Evolutionary conservation across 2,888 invertebrate genomes (phyloP).

Genomic region (Heliconius ethilla): DNA sequence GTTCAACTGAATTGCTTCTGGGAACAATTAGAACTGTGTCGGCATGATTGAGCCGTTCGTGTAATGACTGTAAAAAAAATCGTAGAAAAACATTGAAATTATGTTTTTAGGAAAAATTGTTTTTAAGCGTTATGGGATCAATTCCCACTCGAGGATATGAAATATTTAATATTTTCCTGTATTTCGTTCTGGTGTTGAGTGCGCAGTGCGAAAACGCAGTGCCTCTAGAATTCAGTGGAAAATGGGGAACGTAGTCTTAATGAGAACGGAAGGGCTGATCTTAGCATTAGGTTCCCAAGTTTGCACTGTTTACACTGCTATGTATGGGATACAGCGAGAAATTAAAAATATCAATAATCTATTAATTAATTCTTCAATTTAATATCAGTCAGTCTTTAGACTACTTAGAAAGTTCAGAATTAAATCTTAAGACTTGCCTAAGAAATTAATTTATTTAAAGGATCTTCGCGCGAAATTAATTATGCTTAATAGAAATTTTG

Average conservation of each 20-base stretch:
- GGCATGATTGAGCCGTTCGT: not conserved
- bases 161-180: too few species aligned
- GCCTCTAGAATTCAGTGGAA: not conserved
- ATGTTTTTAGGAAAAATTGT: not conserved
- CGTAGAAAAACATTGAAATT: not conserved
- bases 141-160: too few species aligned
- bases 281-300: too few species aligned
- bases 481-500: not conserved
- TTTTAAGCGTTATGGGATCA: not conserved
- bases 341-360: too few species aligned
- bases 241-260: too few species aligned
- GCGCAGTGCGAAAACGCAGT: too few species aligned
- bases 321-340: too few species aligned
- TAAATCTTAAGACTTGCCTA: slow-evolving; percentile 7
- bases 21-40: slow-evolving; percentile 1
- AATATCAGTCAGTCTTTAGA: not conserved
- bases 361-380: not conserved
- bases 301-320: not conserved
- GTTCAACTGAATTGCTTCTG: slow-evolving; percentile 13
- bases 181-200: too few species aligned
- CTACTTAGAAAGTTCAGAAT: not conserved
- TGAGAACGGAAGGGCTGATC: too few species aligned
- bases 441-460: slow-evolving; percentile 35
- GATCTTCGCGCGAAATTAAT: not conserved
- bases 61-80: not conserved